These are phyloP conservation scores for Atherinosoma microstoma DNA, from an alignment of 2,797 vertebrate species.

Conservation along the genomic window DNA sequence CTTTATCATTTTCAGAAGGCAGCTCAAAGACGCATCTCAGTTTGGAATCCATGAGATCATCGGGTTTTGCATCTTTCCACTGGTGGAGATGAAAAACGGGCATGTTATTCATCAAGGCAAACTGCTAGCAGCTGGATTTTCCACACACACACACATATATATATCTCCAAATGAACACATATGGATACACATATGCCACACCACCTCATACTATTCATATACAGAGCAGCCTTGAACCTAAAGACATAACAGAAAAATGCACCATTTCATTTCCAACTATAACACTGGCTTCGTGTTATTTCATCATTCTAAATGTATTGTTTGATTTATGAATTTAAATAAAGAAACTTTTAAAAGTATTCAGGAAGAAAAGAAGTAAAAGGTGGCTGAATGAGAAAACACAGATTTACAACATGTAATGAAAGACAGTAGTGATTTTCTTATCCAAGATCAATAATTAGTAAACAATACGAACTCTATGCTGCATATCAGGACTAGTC, in stretches of 20 bases:
- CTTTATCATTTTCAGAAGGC: constrained; percentile 96
- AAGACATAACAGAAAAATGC: not conserved
- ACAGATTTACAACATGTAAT: too few relatives aligned
- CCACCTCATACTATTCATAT: constrained; percentile 24
- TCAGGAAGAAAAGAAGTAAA: too few relatives aligned
- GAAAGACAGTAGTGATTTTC: too few relatives aligned
- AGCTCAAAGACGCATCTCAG: constrained; percentile 99
- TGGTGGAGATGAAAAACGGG: constrained; percentile 78
- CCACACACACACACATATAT: constrained; percentile 12
- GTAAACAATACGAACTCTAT: not conserved
- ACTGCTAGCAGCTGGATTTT: constrained; percentile 67
- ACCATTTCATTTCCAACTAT: not conserved
- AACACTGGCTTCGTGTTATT: not conserved
- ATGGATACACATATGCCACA: not conserved
- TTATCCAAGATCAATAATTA: not conserved
- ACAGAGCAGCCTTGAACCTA: constrained; percentile 22
- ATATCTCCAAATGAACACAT: not conserved
- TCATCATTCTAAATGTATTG: not conserved
- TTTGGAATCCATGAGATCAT: constrained; percentile 99
- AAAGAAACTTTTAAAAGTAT: not conserved
- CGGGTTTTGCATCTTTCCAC: constrained; percentile 99
- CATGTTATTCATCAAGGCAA: constrained; percentile 68
- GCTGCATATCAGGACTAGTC: not conserved
- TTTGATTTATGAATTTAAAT: not conserved
- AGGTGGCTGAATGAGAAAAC: too few relatives aligned